Evolutionary conservation across 2,113 vertebrate species (phyloP), one percentile per base, ranked within the genome.

Genomic region (pig (Sus scrofa)): DNA sequence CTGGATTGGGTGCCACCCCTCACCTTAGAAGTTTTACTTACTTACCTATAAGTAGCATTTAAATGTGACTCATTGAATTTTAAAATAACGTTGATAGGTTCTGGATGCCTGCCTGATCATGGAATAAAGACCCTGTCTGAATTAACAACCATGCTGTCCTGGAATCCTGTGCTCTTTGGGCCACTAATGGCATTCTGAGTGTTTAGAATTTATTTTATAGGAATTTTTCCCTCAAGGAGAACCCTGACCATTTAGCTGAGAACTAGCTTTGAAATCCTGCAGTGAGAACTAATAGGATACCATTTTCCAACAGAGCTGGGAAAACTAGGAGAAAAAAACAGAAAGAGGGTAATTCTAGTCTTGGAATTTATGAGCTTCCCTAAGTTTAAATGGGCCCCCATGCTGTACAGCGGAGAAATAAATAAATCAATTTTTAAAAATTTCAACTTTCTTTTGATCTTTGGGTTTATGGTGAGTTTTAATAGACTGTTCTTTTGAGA

Each of bases 361-460:
- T 58, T 88, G 73, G 65, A 95, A 71, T 96, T 95, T 90, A 90
- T 85, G 85, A 90, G 91, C 82, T 56, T 67, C 54, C 92, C 89
- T 89, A 95, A n/a, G n/a, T n/a, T n/a, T n/a, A n/a, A n/a, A n/a
- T n/a, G n/a, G n/a, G n/a, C n/a, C n/a, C n/a, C n/a, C n/a, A n/a
- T n/a, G n/a, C n/a, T n/a, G n/a, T n/a, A n/a, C n/a, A n/a, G n/a
- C n/a, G n/a, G n/a, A n/a, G n/a, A n/a, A n/a, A n/a, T n/a, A n/a
- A n/a, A n/a, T n/a, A n/a, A n/a, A n/a, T n/a, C n/a, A n/a, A n/a
- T n/a, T n/a, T n/a, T n/a, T n/a, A n/a, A n/a, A 85, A 74, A 58
- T 96, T 93, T 81, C 96, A 79, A 70, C 93, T 92, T 88, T 32
- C 79, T 86, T 90, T 85, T 97, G 68, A 93, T 97, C 77, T 94